Conservation (phyloP, 2,113 vertebrate species). For the Otus sunia region DNA sequence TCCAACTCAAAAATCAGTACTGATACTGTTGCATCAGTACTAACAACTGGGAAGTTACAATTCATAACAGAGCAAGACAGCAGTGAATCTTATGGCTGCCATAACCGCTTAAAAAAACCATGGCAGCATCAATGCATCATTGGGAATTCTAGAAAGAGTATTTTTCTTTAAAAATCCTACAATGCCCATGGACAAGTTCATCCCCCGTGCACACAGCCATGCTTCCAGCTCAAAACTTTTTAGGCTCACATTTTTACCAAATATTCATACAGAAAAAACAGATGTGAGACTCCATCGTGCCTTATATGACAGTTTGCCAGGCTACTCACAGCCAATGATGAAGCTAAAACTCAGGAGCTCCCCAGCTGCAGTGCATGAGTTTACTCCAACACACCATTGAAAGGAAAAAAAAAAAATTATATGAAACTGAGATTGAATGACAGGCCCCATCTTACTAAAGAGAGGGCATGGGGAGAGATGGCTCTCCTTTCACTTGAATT, state of each 20-base stretch:
- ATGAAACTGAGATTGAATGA: not conserved
- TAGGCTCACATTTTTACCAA: not conserved
- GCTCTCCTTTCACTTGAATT: not conserved
- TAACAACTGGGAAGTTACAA: not conserved
- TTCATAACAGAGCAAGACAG: not conserved
- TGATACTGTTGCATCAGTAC: not conserved
- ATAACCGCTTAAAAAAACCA: not conserved
- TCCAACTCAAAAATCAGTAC: not conserved
- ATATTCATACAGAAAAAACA: not conserved
- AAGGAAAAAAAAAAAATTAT: not conserved
- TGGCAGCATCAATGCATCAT: not conserved
- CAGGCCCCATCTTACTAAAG: not conserved
- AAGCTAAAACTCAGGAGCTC: not conserved
- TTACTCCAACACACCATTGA: not conserved
- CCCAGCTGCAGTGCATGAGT: not conserved
- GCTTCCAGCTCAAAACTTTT: not conserved
- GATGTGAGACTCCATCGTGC: not conserved
- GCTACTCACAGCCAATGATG: not conserved
- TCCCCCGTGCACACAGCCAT: not conserved
- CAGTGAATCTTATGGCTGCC: not conserved
- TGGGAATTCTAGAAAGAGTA: not conserved
- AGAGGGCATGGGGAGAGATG: not conserved
- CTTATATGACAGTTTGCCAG: not conserved
- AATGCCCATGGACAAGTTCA: not conserved
- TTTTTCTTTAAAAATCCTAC: not conserved